Evolutionary conservation across 2,113 vertebrate genomes (phyloP).

Genomic region (Heloderma charlesbogerti): DNA sequence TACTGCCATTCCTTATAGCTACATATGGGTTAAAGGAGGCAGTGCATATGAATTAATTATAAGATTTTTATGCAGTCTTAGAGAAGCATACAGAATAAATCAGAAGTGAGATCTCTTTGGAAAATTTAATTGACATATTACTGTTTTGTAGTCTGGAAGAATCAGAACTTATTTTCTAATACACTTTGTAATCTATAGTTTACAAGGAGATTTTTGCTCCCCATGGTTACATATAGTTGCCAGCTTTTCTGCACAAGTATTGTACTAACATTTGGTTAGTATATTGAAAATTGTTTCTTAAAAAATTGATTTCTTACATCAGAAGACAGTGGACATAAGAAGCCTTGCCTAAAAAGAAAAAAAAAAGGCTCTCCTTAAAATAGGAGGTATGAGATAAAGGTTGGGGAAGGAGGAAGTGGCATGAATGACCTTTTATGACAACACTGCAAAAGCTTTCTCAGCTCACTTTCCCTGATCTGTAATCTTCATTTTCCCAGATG

Average conservation of each 20-base stretch:
- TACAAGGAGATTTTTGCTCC: conserved; percentile 44
- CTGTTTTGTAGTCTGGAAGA: conserved; percentile 60
- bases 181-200: conserved; percentile 55
- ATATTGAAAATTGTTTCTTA: conserved; percentile 46
- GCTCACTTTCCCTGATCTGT: not conserved
- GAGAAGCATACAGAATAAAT: conserved; percentile 40
- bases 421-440: not conserved
- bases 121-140: conserved; percentile 70
- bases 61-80: conserved; percentile 14
- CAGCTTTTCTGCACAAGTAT: conserved; percentile 56
- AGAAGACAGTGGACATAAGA: conserved; percentile 40
- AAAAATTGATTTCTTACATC: conserved; percentile 54
- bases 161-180: conserved; percentile 40
- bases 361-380: conserved; percentile 52
- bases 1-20: not conserved
- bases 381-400: not conserved
- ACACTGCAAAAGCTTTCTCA: not conserved
- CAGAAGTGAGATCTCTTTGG: conserved; percentile 58
- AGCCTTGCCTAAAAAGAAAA: conserved; percentile 18
- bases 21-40: not conserved
- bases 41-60: conserved; percentile 8
- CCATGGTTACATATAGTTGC: conserved; percentile 49
- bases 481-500: not conserved
- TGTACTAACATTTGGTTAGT: conserved; percentile 45
- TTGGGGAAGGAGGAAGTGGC: not conserved